Percentiles rank a stretch among this genome's conserved stretches.
Conservation (phyloP, 1,140 invertebrate species). For the Caenorhabditis brenneri region DNA sequence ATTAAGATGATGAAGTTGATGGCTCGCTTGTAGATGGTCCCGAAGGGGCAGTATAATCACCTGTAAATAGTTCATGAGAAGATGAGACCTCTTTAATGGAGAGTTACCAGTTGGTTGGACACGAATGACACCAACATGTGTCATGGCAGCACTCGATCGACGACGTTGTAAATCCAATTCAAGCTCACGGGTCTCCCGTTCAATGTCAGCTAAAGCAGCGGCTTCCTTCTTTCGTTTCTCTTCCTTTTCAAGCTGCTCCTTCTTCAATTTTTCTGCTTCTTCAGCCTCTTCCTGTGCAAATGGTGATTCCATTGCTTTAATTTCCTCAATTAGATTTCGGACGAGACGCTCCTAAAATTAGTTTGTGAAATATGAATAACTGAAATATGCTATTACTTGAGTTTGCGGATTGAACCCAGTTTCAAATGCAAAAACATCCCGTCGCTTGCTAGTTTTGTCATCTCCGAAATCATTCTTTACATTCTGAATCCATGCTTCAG, state of each 20-base stretch:
- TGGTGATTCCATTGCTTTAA: constrained; percentile 53
- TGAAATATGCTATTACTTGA: constrained; percentile 33
- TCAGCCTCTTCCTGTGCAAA: constrained; percentile 33
- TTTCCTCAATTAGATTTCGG: constrained; percentile 51
- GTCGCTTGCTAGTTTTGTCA: constrained; percentile 56
- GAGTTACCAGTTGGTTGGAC: background rate
- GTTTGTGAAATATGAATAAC: background rate
- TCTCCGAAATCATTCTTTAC: constrained; percentile 72
- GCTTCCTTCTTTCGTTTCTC: background rate
- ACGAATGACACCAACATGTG: background rate
- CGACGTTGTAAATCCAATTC: background rate
- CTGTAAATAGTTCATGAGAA: background rate
- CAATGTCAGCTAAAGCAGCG: background rate
- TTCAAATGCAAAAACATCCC: constrained; percentile 56
- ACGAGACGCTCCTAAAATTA: constrained; percentile 52
- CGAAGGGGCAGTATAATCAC: background rate
- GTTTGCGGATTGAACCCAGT: constrained; percentile 54
- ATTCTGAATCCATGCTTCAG: constrained; percentile 87
- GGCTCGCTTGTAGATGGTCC: background rate
- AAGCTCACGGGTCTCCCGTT: background rate
- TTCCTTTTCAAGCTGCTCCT: background rate
- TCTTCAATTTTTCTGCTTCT: background rate
- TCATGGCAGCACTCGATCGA: background rate
- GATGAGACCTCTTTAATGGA: background rate
- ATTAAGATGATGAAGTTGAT: background rate